Percentiles rank a stretch among this genome's conserved stretches.
Conservation (phyloP, 1,140 invertebrate genomes). For the Cephus cinctus region DNA sequence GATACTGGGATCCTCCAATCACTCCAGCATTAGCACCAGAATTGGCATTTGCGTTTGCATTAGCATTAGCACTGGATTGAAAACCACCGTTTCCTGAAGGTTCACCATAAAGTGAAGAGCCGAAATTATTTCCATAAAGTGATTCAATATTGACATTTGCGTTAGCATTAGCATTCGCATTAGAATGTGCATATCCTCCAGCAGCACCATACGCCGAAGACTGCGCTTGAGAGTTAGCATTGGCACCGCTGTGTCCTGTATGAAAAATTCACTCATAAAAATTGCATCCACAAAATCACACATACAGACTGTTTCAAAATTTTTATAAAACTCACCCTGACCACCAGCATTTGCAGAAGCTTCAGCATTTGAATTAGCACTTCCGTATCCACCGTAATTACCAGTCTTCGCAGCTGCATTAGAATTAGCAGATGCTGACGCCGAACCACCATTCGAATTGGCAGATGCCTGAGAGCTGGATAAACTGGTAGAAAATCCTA, state of each 20-base stretch:
- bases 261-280: too few relatives aligned
- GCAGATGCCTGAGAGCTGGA: constrained; percentile 9
- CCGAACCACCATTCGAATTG: constrained; percentile 9
- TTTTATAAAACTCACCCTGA: not conserved
- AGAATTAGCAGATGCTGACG: constrained; percentile 17
- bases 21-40: constrained; percentile 3
- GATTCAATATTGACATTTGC: constrained; percentile 16
- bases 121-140: too few relatives aligned
- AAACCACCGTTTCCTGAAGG: constrained; percentile 11
- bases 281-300: constrained; percentile 10
- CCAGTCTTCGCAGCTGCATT: constrained; percentile 2
- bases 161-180: constrained; percentile 12
- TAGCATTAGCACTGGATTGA: constrained; percentile 8
- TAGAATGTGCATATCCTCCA: constrained; percentile 3
- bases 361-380: not conserved
- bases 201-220: not conserved
- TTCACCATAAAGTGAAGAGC: too few relatives aligned
- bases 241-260: too few relatives aligned
- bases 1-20: constrained; percentile 3
- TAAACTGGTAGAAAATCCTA: constrained; percentile 25
- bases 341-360: too few relatives aligned
- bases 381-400: not conserved
- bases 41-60: constrained; percentile 9
- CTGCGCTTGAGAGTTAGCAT: not conserved
- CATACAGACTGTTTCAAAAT: not conserved